Evolutionary conservation across 1,140 invertebrate species (phyloP).

Genomic region (Aplysia californica): DNA sequence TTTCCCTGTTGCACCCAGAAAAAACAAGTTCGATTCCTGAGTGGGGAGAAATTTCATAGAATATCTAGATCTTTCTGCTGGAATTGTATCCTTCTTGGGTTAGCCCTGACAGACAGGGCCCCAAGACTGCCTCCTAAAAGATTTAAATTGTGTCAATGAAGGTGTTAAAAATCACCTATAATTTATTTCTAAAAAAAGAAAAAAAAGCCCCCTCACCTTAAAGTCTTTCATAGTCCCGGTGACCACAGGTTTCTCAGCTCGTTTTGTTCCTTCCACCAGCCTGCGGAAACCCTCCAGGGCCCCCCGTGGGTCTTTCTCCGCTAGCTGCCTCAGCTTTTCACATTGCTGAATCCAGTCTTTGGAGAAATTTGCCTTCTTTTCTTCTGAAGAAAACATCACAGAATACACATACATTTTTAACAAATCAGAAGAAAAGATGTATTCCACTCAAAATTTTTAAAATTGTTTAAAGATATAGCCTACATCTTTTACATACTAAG

Average conservation of each 20-base stretch:
- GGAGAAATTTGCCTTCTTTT: too few relatives aligned
- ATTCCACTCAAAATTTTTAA: background rate
- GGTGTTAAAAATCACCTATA: too few relatives aligned
- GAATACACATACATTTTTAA: background rate
- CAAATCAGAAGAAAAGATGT: background rate
- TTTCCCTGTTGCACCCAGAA: too few relatives aligned
- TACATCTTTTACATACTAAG: background rate
- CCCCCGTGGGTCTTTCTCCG: background rate
- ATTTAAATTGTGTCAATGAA: background rate
- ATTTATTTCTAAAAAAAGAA: too few relatives aligned
- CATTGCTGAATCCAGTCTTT: background rate
- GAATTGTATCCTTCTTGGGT: too few relatives aligned
- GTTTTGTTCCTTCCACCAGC: background rate
- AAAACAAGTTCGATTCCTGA: too few relatives aligned
- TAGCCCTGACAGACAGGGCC: background rate
- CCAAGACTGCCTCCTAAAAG: too few relatives aligned
- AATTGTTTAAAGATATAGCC: background rate
- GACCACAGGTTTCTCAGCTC: background rate
- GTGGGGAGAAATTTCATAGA: background rate
- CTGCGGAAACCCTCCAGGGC: background rate
- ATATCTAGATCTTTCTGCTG: too few relatives aligned
- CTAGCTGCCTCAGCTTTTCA: background rate
- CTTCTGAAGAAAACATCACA: background rate
- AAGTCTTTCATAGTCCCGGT: conserved; percentile 26
- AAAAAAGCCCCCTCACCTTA: conserved; percentile 12